phyloP scores from a whole-genome alignment of 2,797 vertebrate species.

The Argyrosomus regius region DNA sequence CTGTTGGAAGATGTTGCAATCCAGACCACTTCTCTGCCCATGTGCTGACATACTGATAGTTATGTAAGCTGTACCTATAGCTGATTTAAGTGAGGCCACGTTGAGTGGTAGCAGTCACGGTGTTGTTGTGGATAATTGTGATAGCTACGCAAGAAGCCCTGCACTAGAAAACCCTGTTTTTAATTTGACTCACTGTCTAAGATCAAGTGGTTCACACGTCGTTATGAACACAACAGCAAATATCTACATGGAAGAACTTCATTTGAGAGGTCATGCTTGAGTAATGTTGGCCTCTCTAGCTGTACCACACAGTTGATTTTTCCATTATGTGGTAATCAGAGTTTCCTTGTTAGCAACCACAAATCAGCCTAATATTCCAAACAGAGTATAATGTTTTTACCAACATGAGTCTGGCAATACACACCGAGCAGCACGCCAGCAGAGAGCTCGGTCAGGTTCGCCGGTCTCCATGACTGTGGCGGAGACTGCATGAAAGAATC shows the following conservation, averaged over 20 bases:
- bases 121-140: too few relatives aligned
- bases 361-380: slow-evolving; percentile 45
- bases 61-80: background rate
- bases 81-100: background rate
- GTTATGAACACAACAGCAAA: background rate
- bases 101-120: too few relatives aligned
- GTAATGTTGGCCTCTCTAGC: background rate
- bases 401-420: slow-evolving; percentile 25
- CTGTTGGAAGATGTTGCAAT: slow-evolving; percentile 48
- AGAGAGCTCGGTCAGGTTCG: slow-evolving; percentile 17
- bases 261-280: background rate
- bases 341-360: slow-evolving; percentile 31
- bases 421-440: slow-evolving; percentile 21
- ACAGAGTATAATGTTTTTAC: slow-evolving; percentile 24
- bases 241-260: background rate
- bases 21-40: background rate
- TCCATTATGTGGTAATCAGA: slow-evolving; percentile 33
- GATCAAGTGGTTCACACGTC: background rate
- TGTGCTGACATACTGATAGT: background rate
- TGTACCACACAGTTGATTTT: slow-evolving; percentile 22
- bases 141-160: too few relatives aligned
- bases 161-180: background rate
- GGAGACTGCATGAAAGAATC: slow-evolving; percentile 59
- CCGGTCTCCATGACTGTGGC: slow-evolving; percentile 40
- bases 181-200: background rate